Evolutionary conservation across 2,113 vertebrate genomes (phyloP).

Genomic region (Corythornis cristatus): DNA sequence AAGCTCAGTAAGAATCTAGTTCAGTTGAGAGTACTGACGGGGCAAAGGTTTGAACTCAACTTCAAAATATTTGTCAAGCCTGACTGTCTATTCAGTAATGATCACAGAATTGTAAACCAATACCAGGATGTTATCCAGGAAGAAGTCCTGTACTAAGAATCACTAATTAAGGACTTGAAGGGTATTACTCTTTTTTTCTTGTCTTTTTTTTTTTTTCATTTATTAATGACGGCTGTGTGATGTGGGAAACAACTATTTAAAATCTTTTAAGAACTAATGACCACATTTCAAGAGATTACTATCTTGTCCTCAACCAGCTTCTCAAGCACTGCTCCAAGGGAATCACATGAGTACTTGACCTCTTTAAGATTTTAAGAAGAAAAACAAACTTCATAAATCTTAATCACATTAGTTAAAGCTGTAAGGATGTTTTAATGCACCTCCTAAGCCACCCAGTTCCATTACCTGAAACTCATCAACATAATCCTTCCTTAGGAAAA

Average conservation of each 20-base stretch:
- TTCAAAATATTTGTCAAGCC: slow-evolving; percentile 30
- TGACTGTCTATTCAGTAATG: neutral
- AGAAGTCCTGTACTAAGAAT: slow-evolving; percentile 5
- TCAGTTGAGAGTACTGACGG: slow-evolving; percentile 36
- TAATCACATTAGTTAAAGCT: slow-evolving; percentile 91
- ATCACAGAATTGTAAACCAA: neutral
- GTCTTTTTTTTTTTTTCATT: neutral
- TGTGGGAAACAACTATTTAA: slow-evolving; percentile 63
- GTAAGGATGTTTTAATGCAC: slow-evolving; percentile 84
- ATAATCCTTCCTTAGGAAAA: slow-evolving; percentile 84
- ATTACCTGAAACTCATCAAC: slow-evolving; percentile 85
- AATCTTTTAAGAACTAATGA: slow-evolving; percentile 70
- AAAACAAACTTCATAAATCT: slow-evolving; percentile 93
- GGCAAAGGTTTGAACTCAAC: slow-evolving; percentile 36
- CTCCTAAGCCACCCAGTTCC: slow-evolving; percentile 83
- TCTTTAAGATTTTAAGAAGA: slow-evolving; percentile 81
- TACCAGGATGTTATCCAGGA: slow-evolving; percentile 18
- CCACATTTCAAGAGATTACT: slow-evolving; percentile 75
- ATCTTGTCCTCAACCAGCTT: slow-evolving; percentile 64
- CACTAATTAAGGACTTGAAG: slow-evolving; percentile 51
- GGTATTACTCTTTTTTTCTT: neutral
- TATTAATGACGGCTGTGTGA: slow-evolving; percentile 54
- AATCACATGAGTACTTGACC: slow-evolving; percentile 78
- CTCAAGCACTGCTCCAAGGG: slow-evolving; percentile 47
- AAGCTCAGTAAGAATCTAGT: neutral